Conservation (phyloP, 2,888 invertebrate genomes). For the Acrobasis suavella region DNA sequence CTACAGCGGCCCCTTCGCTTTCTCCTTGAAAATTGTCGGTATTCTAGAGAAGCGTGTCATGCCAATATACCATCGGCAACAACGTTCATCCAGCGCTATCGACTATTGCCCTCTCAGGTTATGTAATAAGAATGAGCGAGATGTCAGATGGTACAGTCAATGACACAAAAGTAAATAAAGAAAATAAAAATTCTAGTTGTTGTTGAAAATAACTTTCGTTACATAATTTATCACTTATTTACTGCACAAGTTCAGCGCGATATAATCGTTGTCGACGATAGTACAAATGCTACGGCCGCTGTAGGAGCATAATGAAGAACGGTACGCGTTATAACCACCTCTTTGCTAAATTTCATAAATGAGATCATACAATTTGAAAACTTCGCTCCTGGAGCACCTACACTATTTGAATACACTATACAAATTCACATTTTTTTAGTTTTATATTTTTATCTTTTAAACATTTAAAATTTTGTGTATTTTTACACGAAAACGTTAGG, state of each 20-base stretch:
- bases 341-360: constrained; percentile 47
- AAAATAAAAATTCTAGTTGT: too few species aligned
- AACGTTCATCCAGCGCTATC: too few species aligned
- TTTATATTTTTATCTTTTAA: constrained; percentile 47
- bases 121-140: neutral
- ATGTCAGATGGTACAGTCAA: neutral
- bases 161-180: too few species aligned
- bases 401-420: constrained; percentile 43
- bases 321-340: neutral
- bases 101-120: too few species aligned
- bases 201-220: too few species aligned
- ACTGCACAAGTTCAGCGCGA: too few species aligned
- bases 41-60: neutral
- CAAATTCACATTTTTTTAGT: constrained; percentile 47
- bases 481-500: constrained; percentile 32
- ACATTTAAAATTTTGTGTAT: constrained; percentile 34
- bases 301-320: neutral
- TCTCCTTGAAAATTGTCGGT: neutral
- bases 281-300: neutral
- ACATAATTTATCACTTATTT: too few species aligned
- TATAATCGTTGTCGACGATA: too few species aligned
- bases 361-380: constrained; percentile 67
- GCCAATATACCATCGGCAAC: too few species aligned
- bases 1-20: neutral
- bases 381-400: constrained; percentile 59